Base-by-base conservation (phyloP, 2,797 vertebrate species). In the Gadopsis marmoratus region DNA sequence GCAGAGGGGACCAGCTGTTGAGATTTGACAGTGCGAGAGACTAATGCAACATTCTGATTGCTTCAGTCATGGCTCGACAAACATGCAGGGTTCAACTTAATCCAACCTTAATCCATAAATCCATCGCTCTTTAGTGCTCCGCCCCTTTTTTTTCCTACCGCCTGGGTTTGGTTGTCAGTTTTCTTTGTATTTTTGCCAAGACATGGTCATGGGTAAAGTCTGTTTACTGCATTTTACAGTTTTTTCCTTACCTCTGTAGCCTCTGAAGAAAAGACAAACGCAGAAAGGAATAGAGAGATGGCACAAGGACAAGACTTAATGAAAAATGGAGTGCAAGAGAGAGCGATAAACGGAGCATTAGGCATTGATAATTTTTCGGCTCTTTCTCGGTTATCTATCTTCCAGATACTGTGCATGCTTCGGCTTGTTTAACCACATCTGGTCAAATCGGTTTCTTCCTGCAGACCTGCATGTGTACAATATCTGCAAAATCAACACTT, bases 71-170 rank as follows among this genome's bases (percentile, higher is more conserved):
- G 85, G 72, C 59, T 79, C 62, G 39, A 65, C 71, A 81, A 86
- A 87, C 86, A 88, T 81, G 75, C 85, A 84, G 81, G 43, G 74
- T 77, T 88, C 37, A 29, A 67, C 81, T 85, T 87, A 94, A 93
- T 91, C 88, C 84, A 58, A 64, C 62, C 65, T 54, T 80, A 91
- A 88, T 91, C 88, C 86, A 79, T 80, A 65, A 86, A 85, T 77
- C 82, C 70, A 73, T 68, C 58, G 8, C n/a, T 69, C 71, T 79
- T 69, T 69, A 55, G 48, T 41, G 33, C 63, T 77, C 56, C 50
- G 7, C 70, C 67, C 68, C 26, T 26, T 33, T 66, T 82, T 70
- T 56, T 54, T n/a, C n/a, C 58, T 48, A 9, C 23, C 35, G 21
- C 1, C 0, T 43, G 2, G 26, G 13, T 81, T 63, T 74, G 37